These are phyloP conservation scores for Stramonita haemastoma DNA, from an alignment of 2,888 invertebrate species.

Conservation along the genomic window DNA sequence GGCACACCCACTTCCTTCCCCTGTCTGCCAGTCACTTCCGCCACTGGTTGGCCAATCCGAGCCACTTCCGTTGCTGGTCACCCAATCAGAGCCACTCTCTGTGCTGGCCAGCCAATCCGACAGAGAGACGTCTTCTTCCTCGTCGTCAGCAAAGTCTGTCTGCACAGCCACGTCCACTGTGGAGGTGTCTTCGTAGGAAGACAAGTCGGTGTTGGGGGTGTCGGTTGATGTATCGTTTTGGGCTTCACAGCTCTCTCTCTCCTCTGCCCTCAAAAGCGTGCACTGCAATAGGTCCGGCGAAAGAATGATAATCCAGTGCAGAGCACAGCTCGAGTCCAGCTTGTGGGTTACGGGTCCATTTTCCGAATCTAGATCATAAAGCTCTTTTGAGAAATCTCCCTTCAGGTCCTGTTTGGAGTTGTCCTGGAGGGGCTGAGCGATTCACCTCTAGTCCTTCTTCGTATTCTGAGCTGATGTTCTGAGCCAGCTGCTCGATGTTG, in stretches of 20 bases:
- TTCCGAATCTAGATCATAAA: conserved; percentile 51
- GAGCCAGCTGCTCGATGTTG: conserved; percentile 51
- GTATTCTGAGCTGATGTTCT: conserved; percentile 59
- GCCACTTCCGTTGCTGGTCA: conserved; percentile 34
- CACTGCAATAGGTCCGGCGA: background rate
- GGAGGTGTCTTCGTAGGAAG: conserved; percentile 49
- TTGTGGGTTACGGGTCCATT: background rate
- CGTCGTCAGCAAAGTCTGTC: conserved; percentile 47
- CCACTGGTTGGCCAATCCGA: conserved; percentile 25
- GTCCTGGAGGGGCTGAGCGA: conserved; percentile 4
- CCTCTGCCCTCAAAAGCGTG: conserved; percentile 10
- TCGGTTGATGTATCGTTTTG: conserved; percentile 50
- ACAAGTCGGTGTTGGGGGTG: conserved; percentile 52
- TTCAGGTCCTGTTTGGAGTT: background rate
- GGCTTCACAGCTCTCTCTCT: conserved; percentile 25
- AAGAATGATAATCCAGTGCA: background rate
- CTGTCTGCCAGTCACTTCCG: conserved; percentile 26
- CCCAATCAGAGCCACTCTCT: conserved; percentile 28
- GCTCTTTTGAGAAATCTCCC: background rate
- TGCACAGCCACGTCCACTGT: conserved; percentile 49
- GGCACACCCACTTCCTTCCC: conserved; percentile 37
- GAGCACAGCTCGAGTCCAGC: background rate
- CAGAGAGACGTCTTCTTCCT: conserved; percentile 25
- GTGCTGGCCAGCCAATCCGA: conserved; percentile 15
- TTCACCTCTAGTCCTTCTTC: conserved; percentile 43